Percentiles rank a stretch among this genome's conserved stretches.
phyloP scores from a whole-genome alignment of 2,888 invertebrate genomes.

The Heliconius aoede region DNA sequence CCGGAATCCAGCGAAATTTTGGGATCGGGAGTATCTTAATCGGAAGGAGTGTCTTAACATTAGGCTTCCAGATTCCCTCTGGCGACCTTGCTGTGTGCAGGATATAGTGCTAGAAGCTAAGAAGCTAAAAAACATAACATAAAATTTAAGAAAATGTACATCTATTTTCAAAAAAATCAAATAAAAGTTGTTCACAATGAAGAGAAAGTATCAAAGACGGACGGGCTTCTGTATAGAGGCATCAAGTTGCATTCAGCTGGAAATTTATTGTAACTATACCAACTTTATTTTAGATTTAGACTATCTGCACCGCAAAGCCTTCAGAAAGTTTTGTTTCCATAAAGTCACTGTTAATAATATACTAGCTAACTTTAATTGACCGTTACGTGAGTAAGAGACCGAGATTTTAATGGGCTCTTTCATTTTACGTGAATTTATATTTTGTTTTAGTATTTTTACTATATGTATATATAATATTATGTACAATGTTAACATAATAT shows the following conservation, averaged over 20 bases:
- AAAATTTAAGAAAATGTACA: not conserved
- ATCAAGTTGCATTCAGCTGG: slow-evolving; percentile 30
- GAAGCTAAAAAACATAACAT: too few relatives aligned
- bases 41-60: not conserved
- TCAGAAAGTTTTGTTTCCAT: slow-evolving; percentile 18
- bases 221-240: slow-evolving; percentile 18
- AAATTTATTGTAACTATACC: slow-evolving; percentile 30
- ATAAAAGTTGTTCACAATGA: not conserved
- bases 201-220: not conserved
- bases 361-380: not conserved
- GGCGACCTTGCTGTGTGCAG: not conserved
- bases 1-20: not conserved
- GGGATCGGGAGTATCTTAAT: not conserved
- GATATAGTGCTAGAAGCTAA: too few relatives aligned
- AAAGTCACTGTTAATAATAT: slow-evolving; percentile 4
- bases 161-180: not conserved
- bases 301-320: slow-evolving; percentile 17
- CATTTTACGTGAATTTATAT: not conserved
- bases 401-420: not conserved
- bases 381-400: not conserved
- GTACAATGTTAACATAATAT: not conserved
- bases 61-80: not conserved
- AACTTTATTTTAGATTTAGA: slow-evolving; percentile 25
- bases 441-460: not conserved
- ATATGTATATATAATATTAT: not conserved